Evolutionary conservation across 2,888 invertebrate genomes (phyloP).

Genomic region (Pandemis heparana): DNA sequence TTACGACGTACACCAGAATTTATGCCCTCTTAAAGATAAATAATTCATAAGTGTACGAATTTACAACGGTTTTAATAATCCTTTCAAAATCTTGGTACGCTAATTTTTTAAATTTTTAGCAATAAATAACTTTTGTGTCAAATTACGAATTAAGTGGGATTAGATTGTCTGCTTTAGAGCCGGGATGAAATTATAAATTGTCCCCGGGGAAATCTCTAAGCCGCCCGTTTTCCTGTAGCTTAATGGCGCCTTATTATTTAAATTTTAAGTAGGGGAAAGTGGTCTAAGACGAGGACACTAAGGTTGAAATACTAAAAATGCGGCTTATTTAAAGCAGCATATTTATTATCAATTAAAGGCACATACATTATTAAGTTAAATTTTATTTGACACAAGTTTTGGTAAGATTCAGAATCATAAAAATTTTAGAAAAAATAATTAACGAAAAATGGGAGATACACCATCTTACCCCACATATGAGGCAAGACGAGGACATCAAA

Average conservation of each 20-base stretch:
- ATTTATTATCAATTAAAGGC: too few relatives aligned
- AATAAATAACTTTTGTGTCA: slow-evolving; percentile 17
- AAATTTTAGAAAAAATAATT: too few relatives aligned
- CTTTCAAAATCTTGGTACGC: background rate
- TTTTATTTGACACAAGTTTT: too few relatives aligned
- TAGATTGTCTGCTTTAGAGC: slow-evolving; percentile 17
- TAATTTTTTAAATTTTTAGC: background rate
- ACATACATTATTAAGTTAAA: too few relatives aligned
- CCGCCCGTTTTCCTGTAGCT: slow-evolving; percentile 22
- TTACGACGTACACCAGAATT: background rate
- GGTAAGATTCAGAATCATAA: too few relatives aligned
- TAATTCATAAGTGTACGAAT: background rate
- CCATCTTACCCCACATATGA: too few relatives aligned
- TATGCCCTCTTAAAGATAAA: background rate
- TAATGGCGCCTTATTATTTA: slow-evolving; percentile 26
- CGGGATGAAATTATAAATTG: slow-evolving; percentile 27
- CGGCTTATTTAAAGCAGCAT: too few relatives aligned
- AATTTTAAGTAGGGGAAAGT: slow-evolving; percentile 23
- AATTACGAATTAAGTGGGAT: slow-evolving; percentile 27
- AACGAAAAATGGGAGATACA: too few relatives aligned
- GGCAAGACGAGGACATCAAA: too few relatives aligned
- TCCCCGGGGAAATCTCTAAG: slow-evolving; percentile 29
- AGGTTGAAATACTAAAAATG: too few relatives aligned
- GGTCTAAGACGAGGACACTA: too few relatives aligned
- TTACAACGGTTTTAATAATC: background rate